A percentile compares a stretch with the other conserved stretches of the same genome.
Conservation (phyloP, 2,888 invertebrate genomes). For the Odontocolon sp. region DNA sequence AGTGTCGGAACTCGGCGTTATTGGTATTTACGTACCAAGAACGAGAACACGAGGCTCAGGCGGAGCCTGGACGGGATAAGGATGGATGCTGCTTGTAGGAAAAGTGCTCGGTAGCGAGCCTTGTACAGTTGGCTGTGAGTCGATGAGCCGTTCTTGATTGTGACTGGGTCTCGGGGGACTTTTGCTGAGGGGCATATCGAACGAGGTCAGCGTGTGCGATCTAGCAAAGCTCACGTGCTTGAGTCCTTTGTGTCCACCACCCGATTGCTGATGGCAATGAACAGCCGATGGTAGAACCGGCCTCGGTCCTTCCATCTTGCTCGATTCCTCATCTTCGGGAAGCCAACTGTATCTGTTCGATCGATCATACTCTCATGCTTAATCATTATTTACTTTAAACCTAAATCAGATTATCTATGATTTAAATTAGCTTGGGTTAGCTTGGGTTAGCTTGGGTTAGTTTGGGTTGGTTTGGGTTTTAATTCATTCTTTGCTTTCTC, state of each 20-base stretch:
- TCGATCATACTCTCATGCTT: too few relatives aligned
- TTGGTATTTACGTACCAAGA: conserved; percentile 75
- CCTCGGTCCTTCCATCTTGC: conserved; percentile 88
- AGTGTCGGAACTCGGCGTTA: conserved; percentile 3
- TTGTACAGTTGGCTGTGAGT: conserved; percentile 78
- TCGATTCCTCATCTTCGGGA: conserved; percentile 88
- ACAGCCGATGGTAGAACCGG: conserved; percentile 72
- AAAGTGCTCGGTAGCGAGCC: conserved; percentile 65
- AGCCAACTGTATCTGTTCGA: conserved; percentile 86
- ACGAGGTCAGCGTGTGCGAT: conserved; percentile 92
- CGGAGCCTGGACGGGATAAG: conserved; percentile 66
- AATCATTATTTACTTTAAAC: too few relatives aligned
- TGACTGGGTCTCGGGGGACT: conserved; percentile 81
- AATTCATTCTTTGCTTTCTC: too few relatives aligned
- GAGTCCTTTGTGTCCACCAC: conserved; percentile 80
- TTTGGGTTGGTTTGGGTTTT: too few relatives aligned
- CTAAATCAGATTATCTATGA: too few relatives aligned
- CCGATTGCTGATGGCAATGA: conserved; percentile 74
- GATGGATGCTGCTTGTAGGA: conserved; percentile 67
- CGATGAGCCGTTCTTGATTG: conserved; percentile 80
- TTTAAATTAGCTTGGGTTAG: too few relatives aligned
- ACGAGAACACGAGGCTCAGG: conserved; percentile 79
- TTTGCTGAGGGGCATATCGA: conserved; percentile 84
- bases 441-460: too few relatives aligned
- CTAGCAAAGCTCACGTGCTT: conserved; percentile 96